Percentiles rank a stretch among this genome's conserved stretches.
Evolutionary conservation across 2,113 vertebrate species (phyloP).

Genomic region (Hippoglossus stenolepis): DNA sequence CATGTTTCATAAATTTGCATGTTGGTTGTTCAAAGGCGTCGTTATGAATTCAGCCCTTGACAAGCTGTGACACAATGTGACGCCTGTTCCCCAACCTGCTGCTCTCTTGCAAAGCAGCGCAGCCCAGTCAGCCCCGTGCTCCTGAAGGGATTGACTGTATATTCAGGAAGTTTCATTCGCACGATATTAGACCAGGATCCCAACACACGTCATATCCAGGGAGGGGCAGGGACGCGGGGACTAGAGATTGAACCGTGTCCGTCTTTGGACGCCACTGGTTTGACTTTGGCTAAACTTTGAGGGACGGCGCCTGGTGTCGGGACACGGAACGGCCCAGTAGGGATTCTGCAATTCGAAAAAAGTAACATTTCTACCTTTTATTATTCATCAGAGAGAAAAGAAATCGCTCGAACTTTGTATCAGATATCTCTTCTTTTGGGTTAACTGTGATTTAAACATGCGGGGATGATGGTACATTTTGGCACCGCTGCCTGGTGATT

Average conservation of each 20-base stretch:
- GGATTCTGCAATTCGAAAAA: background rate
- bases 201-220: too few relatives aligned
- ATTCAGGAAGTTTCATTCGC: slow-evolving; percentile 19
- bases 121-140: slow-evolving; percentile 17
- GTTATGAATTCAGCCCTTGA: slow-evolving; percentile 47
- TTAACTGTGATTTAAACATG: slow-evolving; percentile 7
- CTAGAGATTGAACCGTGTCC: background rate
- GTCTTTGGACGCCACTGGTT: background rate
- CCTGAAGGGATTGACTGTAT: slow-evolving; percentile 15
- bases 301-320: background rate
- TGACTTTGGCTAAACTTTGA: slow-evolving; percentile 5
- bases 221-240: too few relatives aligned
- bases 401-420: background rate
- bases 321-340: background rate
- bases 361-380: background rate
- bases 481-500: slow-evolving; percentile 23
- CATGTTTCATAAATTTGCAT: slow-evolving; percentile 48
- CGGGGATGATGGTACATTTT: slow-evolving; percentile 5
- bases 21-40: slow-evolving; percentile 41
- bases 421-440: background rate
- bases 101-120: slow-evolving; percentile 1
- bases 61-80: slow-evolving; percentile 50
- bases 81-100: slow-evolving; percentile 43
- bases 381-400: background rate
- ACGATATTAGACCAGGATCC: background rate